Evolutionary conservation across 2,797 vertebrate species (phyloP).

Genomic region (Gambusia yucatana): DNA sequence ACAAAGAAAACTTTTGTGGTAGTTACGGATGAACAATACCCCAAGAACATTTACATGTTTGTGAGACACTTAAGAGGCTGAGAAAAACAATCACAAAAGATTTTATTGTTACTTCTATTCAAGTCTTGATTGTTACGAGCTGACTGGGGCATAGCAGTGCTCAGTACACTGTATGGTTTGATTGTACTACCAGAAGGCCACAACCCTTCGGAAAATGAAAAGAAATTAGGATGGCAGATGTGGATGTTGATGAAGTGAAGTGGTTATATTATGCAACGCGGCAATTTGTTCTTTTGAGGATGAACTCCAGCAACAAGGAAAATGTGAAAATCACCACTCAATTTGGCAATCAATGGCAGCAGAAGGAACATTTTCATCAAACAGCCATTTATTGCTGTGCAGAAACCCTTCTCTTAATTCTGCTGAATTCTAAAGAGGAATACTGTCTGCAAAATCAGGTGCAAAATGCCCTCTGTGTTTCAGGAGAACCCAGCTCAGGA

Average conservation of each 20-base stretch:
- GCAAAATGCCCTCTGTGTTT: neutral
- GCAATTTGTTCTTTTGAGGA: neutral
- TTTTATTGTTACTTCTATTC: neutral
- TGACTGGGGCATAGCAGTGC: slow-evolving; percentile 7
- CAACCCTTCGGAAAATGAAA: slow-evolving; percentile 15
- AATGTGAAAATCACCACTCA: neutral
- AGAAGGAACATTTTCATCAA: neutral
- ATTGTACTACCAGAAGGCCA: slow-evolving; percentile 19
- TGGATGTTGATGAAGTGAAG: slow-evolving; percentile 2
- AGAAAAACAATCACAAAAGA: neutral
- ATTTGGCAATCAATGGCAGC: neutral
- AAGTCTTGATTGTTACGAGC: slow-evolving; percentile 12
- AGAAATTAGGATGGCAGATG: slow-evolving; percentile 11
- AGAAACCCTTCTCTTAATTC: neutral
- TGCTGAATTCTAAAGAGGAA: neutral
- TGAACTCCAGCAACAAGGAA: neutral
- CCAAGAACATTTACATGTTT: neutral
- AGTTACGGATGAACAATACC: neutral
- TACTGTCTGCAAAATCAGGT: neutral
- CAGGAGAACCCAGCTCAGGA: neutral
- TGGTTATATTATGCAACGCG: slow-evolving; percentile 5
- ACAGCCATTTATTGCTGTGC: neutral
- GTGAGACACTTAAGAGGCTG: slow-evolving; percentile 3
- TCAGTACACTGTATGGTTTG: slow-evolving; percentile 13
- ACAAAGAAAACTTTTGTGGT: neutral